phyloP scores from a whole-genome alignment of 2,113 vertebrate genomes.

The Phaethornis superciliosus region DNA sequence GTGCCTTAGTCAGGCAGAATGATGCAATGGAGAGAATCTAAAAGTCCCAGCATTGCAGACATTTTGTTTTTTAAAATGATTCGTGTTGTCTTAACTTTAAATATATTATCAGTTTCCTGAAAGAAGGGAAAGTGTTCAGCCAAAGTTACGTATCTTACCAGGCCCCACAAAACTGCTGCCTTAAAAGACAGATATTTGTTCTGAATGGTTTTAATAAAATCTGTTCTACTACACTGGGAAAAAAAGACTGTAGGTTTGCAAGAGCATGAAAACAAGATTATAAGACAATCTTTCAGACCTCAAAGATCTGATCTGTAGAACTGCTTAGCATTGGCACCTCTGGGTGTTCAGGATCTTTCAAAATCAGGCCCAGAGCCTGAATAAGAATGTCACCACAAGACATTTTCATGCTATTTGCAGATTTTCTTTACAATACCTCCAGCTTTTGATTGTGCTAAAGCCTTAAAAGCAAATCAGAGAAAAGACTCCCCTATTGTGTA shows the following conservation, averaged over 20 bases:
- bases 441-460: conserved; percentile 62
- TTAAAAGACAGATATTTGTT: background rate
- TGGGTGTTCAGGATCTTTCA: background rate
- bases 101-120: background rate
- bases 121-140: background rate
- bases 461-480: conserved; percentile 67
- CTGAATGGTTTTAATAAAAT: conserved; percentile 32
- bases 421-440: conserved; percentile 63
- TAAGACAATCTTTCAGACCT: conserved; percentile 11
- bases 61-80: background rate
- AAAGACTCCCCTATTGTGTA: conserved; percentile 55
- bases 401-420: conserved; percentile 56
- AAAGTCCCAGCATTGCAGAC: background rate
- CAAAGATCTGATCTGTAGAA: conserved; percentile 21
- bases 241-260: background rate
- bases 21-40: background rate
- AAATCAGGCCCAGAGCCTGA: conserved; percentile 50
- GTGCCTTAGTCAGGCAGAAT: background rate
- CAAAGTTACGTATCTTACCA: background rate
- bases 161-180: background rate
- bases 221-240: background rate
- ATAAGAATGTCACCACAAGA: conserved; percentile 64
- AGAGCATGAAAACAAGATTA: conserved; percentile 32
- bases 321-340: background rate
- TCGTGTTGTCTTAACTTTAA: background rate